phyloP scores from a whole-genome alignment of 2,113 vertebrate genomes.

The Acanthochromis polyacanthus region DNA sequence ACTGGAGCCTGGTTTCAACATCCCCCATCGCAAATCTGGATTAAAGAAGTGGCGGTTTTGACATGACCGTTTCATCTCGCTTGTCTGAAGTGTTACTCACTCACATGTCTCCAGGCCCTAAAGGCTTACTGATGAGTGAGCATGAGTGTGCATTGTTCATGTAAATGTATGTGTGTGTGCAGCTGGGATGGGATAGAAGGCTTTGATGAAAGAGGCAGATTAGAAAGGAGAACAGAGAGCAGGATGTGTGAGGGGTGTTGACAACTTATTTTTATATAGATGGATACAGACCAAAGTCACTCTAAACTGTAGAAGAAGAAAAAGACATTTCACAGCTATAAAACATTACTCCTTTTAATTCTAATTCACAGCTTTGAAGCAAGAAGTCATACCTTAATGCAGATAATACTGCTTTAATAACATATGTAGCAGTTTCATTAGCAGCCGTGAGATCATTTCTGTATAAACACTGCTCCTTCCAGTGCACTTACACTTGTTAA shows the following conservation, averaged over 20 bases:
- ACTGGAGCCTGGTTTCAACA: conserved; percentile 34
- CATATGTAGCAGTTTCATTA: background rate
- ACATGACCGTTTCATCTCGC: conserved; percentile 54
- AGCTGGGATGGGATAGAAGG: conserved; percentile 15
- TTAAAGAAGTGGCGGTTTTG: conserved; percentile 58
- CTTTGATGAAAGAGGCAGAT: conserved; percentile 56
- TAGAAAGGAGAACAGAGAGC: conserved; percentile 63
- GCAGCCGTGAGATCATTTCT: conserved; percentile 10
- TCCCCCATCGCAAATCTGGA: conserved; percentile 54
- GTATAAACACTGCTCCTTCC: conserved; percentile 10
- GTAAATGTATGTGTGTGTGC: conserved; percentile 12
- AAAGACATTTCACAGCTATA: too few species aligned
- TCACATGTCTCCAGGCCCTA: conserved; percentile 29
- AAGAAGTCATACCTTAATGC: background rate
- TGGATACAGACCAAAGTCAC: conserved; percentile 23
- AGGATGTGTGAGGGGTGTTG: conserved; percentile 60
- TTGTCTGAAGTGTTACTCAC: conserved; percentile 51
- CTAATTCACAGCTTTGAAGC: background rate
- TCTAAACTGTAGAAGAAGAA: background rate
- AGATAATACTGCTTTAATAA: conserved; percentile 5
- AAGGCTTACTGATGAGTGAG: conserved; percentile 51
- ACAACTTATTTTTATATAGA: conserved; percentile 33
- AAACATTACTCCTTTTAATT: too few species aligned
- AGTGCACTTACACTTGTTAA: conserved; percentile 18
- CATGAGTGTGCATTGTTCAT: conserved; percentile 23